Evolutionary conservation across 1,140 invertebrate genomes (phyloP), one percentile per base, ranked within the genome.

Genomic region (Notospermus geniculatus): DNA sequence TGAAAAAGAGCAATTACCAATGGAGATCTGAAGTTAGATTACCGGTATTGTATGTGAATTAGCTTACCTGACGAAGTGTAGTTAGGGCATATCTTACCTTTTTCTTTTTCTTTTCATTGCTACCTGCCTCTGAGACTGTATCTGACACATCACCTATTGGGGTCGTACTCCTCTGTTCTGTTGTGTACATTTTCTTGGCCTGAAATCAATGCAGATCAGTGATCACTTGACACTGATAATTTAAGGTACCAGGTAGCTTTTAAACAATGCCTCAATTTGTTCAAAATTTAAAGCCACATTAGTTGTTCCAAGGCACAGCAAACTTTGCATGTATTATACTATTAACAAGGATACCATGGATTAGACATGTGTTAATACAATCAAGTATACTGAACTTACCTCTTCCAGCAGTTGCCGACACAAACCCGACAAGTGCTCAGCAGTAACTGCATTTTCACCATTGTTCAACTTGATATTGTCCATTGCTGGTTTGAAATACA

Each of bases 321-420:
- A n/a, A n/a, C n/a, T n/a, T n/a, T n/a, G n/a, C n/a, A n/a, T n/a
- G n/a, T n/a, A n/a, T n/a, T n/a, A n/a, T n/a, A n/a, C n/a, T n/a
- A n/a, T n/a, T n/a, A n/a, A n/a, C n/a, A n/a, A n/a, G n/a, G n/a
- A n/a, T n/a, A n/a, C n/a, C n/a, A n/a, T n/a, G n/a, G n/a, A n/a
- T n/a, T n/a, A n/a, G n/a, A n/a, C n/a, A n/a, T n/a, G n/a, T n/a
- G n/a, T n/a, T n/a, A n/a, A n/a, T 22, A 5, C 23, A 27, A 5
- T 57, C n/a, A 15, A 57, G 25, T 30, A 25, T 53, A 27, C 27
- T 53, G n/a, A n/a, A n/a, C 54, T 46, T 53, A 78, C 83, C 65
- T 91, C 89, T 77, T 92, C 90, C 56, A 91, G 79, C 77, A 91
- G 90, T 56, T 89, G 86, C 63, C 87, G 82, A 73, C 89, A 90